Conservation (phyloP, 2,113 vertebrate genomes). For the Piaya cayana region DNA sequence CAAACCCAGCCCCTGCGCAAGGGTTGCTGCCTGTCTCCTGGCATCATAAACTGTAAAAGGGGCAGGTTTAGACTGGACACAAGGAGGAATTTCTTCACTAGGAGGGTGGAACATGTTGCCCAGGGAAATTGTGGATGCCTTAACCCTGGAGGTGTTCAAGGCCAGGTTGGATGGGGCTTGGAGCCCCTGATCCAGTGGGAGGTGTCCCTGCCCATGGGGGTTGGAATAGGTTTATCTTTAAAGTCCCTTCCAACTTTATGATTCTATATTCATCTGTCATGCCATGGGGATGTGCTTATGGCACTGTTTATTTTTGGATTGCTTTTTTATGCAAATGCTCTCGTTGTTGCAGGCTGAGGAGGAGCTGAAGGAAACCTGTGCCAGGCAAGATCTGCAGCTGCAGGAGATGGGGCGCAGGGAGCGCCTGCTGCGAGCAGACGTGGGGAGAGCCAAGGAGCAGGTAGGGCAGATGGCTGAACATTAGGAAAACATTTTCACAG, state of each 20-base stretch:
- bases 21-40: not conserved
- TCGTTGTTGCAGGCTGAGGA: conserved; percentile 68
- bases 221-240: too few relatives aligned
- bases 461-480: conserved; percentile 56
- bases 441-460: conserved; percentile 63
- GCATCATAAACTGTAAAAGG: too few relatives aligned
- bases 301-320: fast-evolving
- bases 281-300: fast-evolving
- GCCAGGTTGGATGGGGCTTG: too few relatives aligned
- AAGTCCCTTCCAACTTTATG: too few relatives aligned
- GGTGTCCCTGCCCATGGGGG: too few relatives aligned
- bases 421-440: conserved; percentile 44
- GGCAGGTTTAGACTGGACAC: too few relatives aligned
- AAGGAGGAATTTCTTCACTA: too few relatives aligned
- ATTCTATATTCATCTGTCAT: not conserved
- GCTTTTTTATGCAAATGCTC: not conserved
- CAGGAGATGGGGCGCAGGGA: conserved; percentile 74
- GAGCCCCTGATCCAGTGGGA: too few relatives aligned
- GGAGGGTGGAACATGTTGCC: too few relatives aligned
- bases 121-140: too few relatives aligned
- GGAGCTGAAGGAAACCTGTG: conserved; percentile 63
- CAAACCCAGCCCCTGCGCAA: not conserved
- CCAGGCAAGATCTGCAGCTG: conserved; percentile 70
- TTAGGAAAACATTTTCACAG: too few relatives aligned
- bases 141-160: too few relatives aligned